A percentile compares a stretch with the other conserved stretches of the same genome.
Evolutionary conservation across 2,113 vertebrate species (phyloP).

Genomic region (Tympanuchus pallidicinctus): DNA sequence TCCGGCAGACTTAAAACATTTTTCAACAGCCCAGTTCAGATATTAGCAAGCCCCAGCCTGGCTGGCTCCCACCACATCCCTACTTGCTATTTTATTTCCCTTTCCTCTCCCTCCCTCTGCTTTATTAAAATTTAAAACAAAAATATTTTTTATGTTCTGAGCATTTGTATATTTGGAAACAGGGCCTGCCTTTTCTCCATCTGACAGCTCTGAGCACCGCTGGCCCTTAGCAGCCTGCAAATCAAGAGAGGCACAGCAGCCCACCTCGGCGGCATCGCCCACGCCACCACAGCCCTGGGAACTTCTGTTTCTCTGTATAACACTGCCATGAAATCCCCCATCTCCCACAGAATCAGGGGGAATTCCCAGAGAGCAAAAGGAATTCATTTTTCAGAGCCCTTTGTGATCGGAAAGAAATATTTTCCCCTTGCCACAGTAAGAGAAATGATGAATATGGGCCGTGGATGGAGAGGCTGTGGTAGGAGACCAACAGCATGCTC

Average conservation of each 20-base stretch:
- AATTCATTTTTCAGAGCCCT: not conserved
- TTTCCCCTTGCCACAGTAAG: not conserved
- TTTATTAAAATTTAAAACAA: not conserved
- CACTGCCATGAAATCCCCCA: not conserved
- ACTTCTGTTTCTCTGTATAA: not conserved
- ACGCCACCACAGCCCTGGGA: not conserved
- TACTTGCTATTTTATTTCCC: not conserved
- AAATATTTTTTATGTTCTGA: not conserved
- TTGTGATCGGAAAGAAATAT: not conserved
- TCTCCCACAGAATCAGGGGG: not conserved
- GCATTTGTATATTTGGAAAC: not conserved
- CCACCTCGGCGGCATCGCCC: not conserved
- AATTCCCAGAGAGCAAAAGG: not conserved
- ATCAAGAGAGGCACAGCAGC: not conserved
- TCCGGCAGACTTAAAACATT: not conserved
- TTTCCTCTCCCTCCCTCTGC: not conserved
- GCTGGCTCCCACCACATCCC: conserved; percentile 1
- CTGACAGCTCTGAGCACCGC: not conserved
- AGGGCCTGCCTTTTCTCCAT: not conserved
- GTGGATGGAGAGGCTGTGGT: not conserved
- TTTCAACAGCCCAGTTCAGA: not conserved
- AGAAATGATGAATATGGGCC: not conserved
- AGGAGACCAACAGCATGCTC: not conserved
- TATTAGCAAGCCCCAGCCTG: conserved; percentile 13
- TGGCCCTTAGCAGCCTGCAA: not conserved